A percentile compares a stretch with the other conserved stretches of the same genome.
Evolutionary conservation across 2,888 invertebrate species (phyloP).

Genomic region (Lycia hirtaria): DNA sequence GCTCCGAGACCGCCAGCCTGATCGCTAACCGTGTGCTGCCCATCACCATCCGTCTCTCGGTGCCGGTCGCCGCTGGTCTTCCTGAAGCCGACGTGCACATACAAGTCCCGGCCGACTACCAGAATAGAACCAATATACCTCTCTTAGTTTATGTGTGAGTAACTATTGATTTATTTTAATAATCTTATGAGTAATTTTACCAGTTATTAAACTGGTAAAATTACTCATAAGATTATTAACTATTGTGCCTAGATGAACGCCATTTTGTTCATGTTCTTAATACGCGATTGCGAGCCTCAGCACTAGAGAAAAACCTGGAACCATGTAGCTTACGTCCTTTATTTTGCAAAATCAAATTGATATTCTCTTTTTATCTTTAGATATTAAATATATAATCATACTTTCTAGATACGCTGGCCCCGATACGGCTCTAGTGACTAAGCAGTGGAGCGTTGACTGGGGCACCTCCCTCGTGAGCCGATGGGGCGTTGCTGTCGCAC

Average conservation of each 20-base stretch:
- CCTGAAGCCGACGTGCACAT: conserved; percentile 90
- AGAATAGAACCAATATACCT: conserved; percentile 90
- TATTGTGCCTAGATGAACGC: too few relatives aligned
- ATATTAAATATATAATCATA: too few relatives aligned
- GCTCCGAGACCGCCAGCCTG: conserved; percentile 81
- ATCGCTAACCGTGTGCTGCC: conserved; percentile 84
- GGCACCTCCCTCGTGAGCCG: conserved; percentile 94
- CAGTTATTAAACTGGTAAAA: too few relatives aligned
- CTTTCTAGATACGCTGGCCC: conserved; percentile 95
- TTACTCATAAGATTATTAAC: too few relatives aligned
- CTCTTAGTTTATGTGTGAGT: conserved; percentile 94
- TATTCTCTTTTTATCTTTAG: too few relatives aligned
- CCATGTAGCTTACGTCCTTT: too few relatives aligned
- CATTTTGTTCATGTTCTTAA: too few relatives aligned
- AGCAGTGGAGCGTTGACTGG: conserved; percentile 94
- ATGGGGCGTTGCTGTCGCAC: conserved; percentile 93
- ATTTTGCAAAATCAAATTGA: too few relatives aligned
- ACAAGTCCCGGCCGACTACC: conserved; percentile 90
- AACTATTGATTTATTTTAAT: too few relatives aligned
- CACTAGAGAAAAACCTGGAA: too few relatives aligned
- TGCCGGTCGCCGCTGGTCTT: conserved; percentile 87
- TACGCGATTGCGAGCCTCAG: too few relatives aligned
- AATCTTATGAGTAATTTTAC: too few relatives aligned
- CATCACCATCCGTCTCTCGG: conserved; percentile 83
- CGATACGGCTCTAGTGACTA: conserved; percentile 93